Evolutionary conservation across 2,113 vertebrate species (phyloP).

Genomic region (Petromus typicus): DNA sequence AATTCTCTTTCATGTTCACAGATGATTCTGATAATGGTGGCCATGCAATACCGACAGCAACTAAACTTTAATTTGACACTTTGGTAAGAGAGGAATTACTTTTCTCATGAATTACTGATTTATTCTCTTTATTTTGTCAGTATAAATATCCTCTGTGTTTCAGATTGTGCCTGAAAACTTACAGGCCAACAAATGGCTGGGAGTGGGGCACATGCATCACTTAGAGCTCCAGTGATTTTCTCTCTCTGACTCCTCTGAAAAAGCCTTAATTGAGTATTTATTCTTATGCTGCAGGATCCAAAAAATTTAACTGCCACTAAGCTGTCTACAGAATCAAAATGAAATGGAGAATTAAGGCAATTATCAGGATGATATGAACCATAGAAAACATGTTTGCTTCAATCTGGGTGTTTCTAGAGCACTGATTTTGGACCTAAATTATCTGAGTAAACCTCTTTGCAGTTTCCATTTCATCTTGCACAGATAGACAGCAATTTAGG

Average conservation of each 20-base stretch:
- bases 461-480: constrained; percentile 65
- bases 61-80: constrained; percentile 43
- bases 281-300: constrained; percentile 75
- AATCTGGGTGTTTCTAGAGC: constrained; percentile 76
- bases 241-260: constrained; percentile 77
- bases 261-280: constrained; percentile 77
- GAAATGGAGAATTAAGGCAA: constrained; percentile 80
- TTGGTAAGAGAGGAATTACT: neutral
- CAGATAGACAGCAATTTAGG: constrained; percentile 64
- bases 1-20: neutral
- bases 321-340: constrained; percentile 78
- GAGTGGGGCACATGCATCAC: neutral
- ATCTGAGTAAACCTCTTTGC: constrained; percentile 67
- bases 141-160: constrained; percentile 59
- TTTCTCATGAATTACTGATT: constrained; percentile 36
- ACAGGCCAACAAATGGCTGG: constrained; percentile 51
- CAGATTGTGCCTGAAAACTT: constrained; percentile 60
- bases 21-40: neutral
- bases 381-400: constrained; percentile 79
- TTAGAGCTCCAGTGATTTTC: constrained; percentile 68
- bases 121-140: constrained; percentile 35
- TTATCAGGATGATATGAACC: constrained; percentile 79
- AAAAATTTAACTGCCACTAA: constrained; percentile 76
- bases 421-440: constrained; percentile 79
- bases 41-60: neutral